These are phyloP conservation scores for Agonopterix arenella DNA, from an alignment of 2,888 invertebrate genomes.

Conservation along the genomic window DNA sequence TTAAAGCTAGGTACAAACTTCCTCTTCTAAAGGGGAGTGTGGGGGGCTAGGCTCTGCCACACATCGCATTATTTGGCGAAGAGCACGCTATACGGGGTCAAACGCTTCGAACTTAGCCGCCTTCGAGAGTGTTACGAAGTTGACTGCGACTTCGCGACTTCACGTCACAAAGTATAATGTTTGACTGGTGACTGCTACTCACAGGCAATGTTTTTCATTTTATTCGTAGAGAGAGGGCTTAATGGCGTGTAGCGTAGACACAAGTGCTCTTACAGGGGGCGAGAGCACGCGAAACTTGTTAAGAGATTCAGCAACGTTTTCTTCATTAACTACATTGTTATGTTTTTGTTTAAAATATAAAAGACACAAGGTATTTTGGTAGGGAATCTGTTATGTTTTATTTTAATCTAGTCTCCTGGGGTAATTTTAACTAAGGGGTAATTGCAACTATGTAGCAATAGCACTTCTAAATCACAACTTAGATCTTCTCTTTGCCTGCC, in stretches of 20 bases:
- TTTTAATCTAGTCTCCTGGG: too few species aligned
- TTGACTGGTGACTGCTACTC: too few species aligned
- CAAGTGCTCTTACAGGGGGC: conserved; percentile 2
- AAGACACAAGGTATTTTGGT: background rate
- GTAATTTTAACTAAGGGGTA: too few species aligned
- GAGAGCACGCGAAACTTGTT: background rate
- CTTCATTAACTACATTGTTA: background rate
- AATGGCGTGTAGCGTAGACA: too few species aligned
- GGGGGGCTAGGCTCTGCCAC: conserved; percentile 24
- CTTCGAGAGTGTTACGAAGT: conserved; percentile 46
- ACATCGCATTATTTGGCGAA: conserved; percentile 36
- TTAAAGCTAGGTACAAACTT: conserved; percentile 57
- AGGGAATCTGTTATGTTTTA: too few species aligned
- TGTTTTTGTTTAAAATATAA: background rate
- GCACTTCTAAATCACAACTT: too few species aligned
- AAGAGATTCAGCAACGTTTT: background rate
- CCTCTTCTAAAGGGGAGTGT: conserved; percentile 16
- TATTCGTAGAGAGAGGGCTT: too few species aligned
- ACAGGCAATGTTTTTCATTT: too few species aligned
- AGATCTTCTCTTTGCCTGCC: too few species aligned
- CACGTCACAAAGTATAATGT: conserved; percentile 20
- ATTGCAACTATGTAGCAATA: too few species aligned
- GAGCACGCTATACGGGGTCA: conserved; percentile 39
- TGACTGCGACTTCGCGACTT: conserved; percentile 28
- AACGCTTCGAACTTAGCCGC: conserved; percentile 40